Conservation (phyloP, 2,113 vertebrate species). For the Cromileptes altivelis region DNA sequence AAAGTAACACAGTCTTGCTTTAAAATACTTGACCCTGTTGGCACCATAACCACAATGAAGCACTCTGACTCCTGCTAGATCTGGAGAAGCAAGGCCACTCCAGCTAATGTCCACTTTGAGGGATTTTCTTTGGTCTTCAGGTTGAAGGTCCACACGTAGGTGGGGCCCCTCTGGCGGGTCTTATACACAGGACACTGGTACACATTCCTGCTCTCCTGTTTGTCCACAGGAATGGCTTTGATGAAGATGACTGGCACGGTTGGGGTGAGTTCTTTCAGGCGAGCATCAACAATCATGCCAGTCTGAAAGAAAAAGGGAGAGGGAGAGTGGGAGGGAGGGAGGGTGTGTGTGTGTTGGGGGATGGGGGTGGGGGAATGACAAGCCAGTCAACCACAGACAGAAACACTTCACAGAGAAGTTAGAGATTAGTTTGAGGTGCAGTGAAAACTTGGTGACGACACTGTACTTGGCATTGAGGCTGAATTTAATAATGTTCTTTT, state of each 20-base stretch:
- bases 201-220: conserved; percentile 85
- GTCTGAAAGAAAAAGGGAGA: conserved; percentile 76
- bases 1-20: neutral
- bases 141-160: conserved; percentile 95
- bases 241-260: conserved; percentile 93
- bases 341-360: too few species aligned
- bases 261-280: conserved; percentile 92
- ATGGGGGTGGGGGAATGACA: neutral
- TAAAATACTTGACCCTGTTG: conserved; percentile 10
- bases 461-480: conserved; percentile 14
- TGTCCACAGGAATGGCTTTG: conserved; percentile 90
- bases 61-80: conserved; percentile 65
- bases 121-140: conserved; percentile 93
- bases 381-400: conserved; percentile 37
- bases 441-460: neutral
- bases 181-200: conserved; percentile 95
- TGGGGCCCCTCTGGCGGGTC: conserved; percentile 92
- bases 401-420: conserved; percentile 37
- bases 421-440: conserved; percentile 34
- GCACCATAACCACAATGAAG: neutral
- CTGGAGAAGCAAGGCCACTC: conserved; percentile 94
- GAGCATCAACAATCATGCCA: conserved; percentile 89
- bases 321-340: neutral
- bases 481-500: conserved; percentile 30
- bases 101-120: conserved; percentile 94